A percentile compares a stretch with the other conserved stretches of the same genome.
Evolutionary conservation across 2,888 invertebrate genomes (phyloP).

Genomic region (Fissipunctia ypsillon): DNA sequence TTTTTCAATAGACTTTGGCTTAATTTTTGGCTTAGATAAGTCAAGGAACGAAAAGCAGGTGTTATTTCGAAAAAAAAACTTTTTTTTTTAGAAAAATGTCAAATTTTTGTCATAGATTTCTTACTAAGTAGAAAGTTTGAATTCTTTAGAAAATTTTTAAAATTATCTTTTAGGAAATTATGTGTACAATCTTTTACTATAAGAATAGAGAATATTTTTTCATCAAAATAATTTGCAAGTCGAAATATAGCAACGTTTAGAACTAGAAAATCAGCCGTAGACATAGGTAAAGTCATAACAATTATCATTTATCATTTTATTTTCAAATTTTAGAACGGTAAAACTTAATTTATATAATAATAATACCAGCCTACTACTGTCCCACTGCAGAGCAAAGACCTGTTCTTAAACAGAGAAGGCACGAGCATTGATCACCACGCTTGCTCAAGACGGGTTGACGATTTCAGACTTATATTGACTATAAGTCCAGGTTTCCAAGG

Average conservation of each 20-base stretch:
- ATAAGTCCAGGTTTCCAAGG: too few relatives aligned
- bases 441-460: too few relatives aligned
- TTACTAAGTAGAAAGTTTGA: conserved; percentile 59
- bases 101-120: conserved; percentile 54
- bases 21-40: conserved; percentile 85
- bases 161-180: conserved; percentile 72
- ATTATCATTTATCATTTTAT: too few relatives aligned
- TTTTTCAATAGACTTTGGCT: conserved; percentile 85
- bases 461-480: too few relatives aligned
- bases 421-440: too few relatives aligned
- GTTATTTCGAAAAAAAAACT: conserved; percentile 2
- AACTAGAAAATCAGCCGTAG: neutral
- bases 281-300: neutral
- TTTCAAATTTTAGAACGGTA: neutral
- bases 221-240: conserved; percentile 60
- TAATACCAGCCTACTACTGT: too few relatives aligned
- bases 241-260: conserved; percentile 52
- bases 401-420: too few relatives aligned
- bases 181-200: conserved; percentile 77
- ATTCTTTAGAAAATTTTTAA: conserved; percentile 68
- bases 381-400: too few relatives aligned
- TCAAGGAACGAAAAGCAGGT: conserved; percentile 70
- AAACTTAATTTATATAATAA: neutral
- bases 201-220: conserved; percentile 79
- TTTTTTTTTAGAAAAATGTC: conserved; percentile 20